A percentile compares a stretch with the other conserved stretches of the same genome.
Evolutionary conservation across 2,888 invertebrate genomes (phyloP).

Genomic region (Bimastos eiseni): DNA sequence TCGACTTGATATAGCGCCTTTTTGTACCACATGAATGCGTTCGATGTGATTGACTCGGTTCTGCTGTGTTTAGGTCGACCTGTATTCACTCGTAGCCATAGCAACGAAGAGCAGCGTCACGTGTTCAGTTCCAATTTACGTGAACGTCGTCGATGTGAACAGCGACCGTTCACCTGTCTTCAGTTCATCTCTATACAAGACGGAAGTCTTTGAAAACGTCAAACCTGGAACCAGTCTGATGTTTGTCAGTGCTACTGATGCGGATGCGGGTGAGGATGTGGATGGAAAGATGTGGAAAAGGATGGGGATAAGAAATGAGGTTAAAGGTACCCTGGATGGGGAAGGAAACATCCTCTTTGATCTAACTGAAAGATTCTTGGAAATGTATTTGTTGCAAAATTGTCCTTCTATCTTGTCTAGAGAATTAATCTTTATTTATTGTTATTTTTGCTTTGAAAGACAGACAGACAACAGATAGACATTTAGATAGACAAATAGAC

Average conservation of each 20-base stretch:
- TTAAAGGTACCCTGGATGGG: too few species aligned
- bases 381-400: too few species aligned
- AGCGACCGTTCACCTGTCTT: slow-evolving; percentile 81
- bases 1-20: too few species aligned
- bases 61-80: neutral
- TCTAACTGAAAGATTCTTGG: too few species aligned
- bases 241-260: slow-evolving; percentile 68
- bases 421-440: neutral
- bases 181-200: slow-evolving; percentile 77
- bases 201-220: slow-evolving; percentile 74
- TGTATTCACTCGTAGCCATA: slow-evolving; percentile 66
- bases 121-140: slow-evolving; percentile 64
- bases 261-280: slow-evolving; percentile 42
- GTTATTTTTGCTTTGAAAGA: neutral
- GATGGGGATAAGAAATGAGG: too few species aligned
- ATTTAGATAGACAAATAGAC: neutral
- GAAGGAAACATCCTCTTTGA: too few species aligned
- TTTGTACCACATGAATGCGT: too few species aligned
- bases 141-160: slow-evolving; percentile 86
- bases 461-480: too few species aligned
- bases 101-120: slow-evolving; percentile 75
- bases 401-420: too few species aligned
- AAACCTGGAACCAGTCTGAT: slow-evolving; percentile 73
- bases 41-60: neutral
- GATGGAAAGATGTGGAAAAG: neutral